Evolutionary conservation across 2,888 invertebrate species (phyloP).

Genomic region (Phlogophora meticulosa): DNA sequence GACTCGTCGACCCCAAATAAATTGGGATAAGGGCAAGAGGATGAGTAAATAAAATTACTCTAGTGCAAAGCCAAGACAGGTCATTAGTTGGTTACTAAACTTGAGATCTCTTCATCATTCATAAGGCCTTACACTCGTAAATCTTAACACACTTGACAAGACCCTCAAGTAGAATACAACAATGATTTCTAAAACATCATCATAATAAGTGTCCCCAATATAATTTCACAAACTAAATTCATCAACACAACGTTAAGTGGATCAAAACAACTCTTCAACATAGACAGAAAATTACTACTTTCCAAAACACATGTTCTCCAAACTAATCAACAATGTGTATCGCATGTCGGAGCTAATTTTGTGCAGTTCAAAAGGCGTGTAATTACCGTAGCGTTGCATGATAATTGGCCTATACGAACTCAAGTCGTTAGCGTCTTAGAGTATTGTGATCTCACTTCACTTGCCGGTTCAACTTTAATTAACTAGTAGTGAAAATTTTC

Average conservation of each 20-base stretch:
- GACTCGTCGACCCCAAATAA: no score
- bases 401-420: conserved; percentile 70
- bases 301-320: conserved; percentile 7
- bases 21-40: no score
- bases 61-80: no score
- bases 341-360: conserved; percentile 54
- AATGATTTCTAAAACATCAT: no score
- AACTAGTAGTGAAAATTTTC: conserved; percentile 16
- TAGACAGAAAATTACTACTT: conserved; percentile 12
- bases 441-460: conserved; percentile 37
- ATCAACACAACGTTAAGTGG: neutral
- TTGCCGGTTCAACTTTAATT: conserved; percentile 46
- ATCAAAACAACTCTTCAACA: conserved; percentile 9
- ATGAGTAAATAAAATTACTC: no score
- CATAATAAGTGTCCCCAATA: no score
- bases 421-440: conserved; percentile 65
- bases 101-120: no score
- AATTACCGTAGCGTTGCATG: conserved; percentile 63
- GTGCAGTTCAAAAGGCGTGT: conserved; percentile 65
- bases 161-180: no score
- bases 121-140: no score
- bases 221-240: neutral
- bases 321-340: conserved; percentile 44
- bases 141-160: no score
- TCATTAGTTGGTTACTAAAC: no score